Conservation (phyloP, 2,113 vertebrate species). For the Pelobates fuscus region DNA sequence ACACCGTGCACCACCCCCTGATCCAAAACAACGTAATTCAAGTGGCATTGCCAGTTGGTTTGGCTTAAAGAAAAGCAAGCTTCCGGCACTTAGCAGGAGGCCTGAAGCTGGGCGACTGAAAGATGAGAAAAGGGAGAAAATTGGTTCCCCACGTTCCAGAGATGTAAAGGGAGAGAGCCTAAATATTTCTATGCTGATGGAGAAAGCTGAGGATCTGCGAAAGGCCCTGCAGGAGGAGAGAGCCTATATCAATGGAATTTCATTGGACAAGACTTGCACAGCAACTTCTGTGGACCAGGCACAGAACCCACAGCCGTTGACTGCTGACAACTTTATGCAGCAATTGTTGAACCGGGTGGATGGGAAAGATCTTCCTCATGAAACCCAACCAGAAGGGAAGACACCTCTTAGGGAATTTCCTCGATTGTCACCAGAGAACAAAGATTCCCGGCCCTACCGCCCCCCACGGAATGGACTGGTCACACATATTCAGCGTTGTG, state of each 20-base stretch:
- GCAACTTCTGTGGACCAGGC: constrained; percentile 74
- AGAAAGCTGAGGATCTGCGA: constrained; percentile 89
- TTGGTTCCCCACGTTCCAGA: constrained; percentile 71
- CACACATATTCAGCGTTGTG: constrained; percentile 73
- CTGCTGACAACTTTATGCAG: constrained; percentile 94
- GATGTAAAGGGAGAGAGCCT: constrained; percentile 82
- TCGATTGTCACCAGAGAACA: constrained; percentile 77
- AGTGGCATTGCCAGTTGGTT: constrained; percentile 94
- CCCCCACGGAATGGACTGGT: constrained; percentile 79
- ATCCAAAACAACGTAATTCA: constrained; percentile 86
- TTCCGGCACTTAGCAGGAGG: constrained; percentile 86
- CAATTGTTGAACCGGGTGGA: constrained; percentile 96
- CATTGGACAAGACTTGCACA: constrained; percentile 75
- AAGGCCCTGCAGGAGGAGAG: constrained; percentile 90
- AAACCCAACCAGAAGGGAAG: constrained; percentile 75
- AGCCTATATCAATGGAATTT: constrained; percentile 82
- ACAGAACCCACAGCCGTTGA: constrained; percentile 66
- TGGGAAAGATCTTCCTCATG: constrained; percentile 77
- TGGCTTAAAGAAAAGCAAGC: constrained; percentile 85
- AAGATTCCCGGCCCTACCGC: constrained; percentile 77
- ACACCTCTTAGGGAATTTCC: constrained; percentile 65
- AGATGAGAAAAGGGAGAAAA: constrained; percentile 55
- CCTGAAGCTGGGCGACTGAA: constrained; percentile 74
- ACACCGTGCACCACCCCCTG: constrained; percentile 68
- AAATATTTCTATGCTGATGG: constrained; percentile 95